Evolutionary conservation across 1,140 invertebrate genomes (phyloP).

Genomic region (Megalopta genalis): DNA sequence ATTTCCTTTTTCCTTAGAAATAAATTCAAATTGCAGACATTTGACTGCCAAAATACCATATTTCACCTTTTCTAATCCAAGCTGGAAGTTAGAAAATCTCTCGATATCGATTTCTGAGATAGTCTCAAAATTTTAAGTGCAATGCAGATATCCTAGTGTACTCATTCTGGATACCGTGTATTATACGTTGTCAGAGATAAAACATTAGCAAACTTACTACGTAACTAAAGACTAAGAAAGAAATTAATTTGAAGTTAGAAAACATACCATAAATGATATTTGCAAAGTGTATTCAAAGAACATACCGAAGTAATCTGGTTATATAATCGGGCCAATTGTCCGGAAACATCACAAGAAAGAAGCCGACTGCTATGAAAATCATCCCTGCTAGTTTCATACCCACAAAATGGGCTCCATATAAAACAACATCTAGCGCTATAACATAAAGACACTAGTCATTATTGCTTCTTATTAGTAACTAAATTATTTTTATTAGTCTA

Average conservation of each 20-base stretch:
- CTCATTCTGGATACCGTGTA: conserved; percentile 2
- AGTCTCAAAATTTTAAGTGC: not conserved
- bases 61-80: not conserved
- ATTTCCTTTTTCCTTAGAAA: too few species aligned
- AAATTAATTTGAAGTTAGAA: conserved; percentile 69
- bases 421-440: conserved; percentile 91
- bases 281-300: conserved; percentile 55
- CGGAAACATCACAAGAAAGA: conserved; percentile 96
- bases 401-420: conserved; percentile 91
- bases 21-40: too few species aligned
- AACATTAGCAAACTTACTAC: conserved; percentile 65
- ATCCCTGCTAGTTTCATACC: conserved; percentile 97
- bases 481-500: too few species aligned
- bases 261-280: conserved; percentile 70
- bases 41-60: not conserved
- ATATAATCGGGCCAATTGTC: conserved; percentile 98
- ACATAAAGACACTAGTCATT: conserved; percentile 40
- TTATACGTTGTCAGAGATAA: conserved; percentile 54
- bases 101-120: not conserved
- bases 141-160: not conserved
- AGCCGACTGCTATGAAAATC: conserved; percentile 93
- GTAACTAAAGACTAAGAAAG: conserved; percentile 70
- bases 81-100: not conserved
- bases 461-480: not conserved
- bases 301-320: conserved; percentile 91